Evolutionary conservation across 2,797 vertebrate species (phyloP).

Genomic region (Spatula versicolor): DNA sequence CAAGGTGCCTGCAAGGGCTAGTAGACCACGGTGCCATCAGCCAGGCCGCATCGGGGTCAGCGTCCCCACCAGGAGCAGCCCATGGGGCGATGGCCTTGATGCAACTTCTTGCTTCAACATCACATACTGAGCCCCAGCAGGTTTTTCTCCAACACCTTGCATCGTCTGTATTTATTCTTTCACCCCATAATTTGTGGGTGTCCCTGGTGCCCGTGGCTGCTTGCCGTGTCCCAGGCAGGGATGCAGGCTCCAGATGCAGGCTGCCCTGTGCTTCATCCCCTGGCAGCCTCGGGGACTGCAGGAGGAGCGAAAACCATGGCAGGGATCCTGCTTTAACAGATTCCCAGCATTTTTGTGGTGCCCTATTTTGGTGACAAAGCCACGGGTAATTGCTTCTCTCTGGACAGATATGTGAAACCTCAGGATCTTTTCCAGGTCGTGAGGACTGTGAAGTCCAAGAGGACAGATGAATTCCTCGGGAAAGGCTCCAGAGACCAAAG

Average conservation of each 20-base stretch:
- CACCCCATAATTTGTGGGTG: rapidly evolving
- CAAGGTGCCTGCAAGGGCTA: background rate
- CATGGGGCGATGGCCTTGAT: background rate
- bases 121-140: background rate
- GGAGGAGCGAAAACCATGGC: background rate
- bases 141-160: background rate
- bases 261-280: slow-evolving; percentile 33
- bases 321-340: slow-evolving; percentile 14
- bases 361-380: slow-evolving; percentile 25
- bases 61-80: background rate
- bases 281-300: slow-evolving; percentile 53
- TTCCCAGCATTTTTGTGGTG: slow-evolving; percentile 48
- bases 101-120: background rate
- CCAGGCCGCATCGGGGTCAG: background rate
- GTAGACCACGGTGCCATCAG: background rate
- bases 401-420: slow-evolving; percentile 29
- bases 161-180: background rate
- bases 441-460: background rate
- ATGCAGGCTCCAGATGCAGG: background rate
- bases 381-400: background rate
- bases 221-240: background rate
- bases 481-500: slow-evolving; percentile 19
- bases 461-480: slow-evolving; percentile 24
- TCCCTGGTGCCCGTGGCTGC: background rate
- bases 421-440: slow-evolving; percentile 27